Conservation (phyloP, 2,888 invertebrate genomes). For the Malthinus flaveolus region DNA sequence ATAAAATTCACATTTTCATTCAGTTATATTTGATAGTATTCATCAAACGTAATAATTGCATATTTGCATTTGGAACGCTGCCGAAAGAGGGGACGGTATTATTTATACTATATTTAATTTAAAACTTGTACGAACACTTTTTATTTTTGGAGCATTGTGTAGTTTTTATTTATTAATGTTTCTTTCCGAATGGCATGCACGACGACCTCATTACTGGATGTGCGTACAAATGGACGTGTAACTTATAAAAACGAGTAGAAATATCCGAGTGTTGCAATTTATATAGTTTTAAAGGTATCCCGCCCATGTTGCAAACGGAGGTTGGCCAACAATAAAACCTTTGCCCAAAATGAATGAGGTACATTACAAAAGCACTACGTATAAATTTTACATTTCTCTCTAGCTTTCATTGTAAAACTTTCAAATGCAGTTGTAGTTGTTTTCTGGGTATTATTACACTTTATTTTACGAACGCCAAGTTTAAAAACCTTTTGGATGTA, state of each 20-base stretch:
- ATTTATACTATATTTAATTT: too few species aligned
- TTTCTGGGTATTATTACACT: background rate
- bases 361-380: constrained; percentile 29
- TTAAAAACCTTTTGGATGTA: too few species aligned
- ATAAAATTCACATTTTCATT: constrained; percentile 11
- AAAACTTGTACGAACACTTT: too few species aligned
- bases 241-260: too few species aligned
- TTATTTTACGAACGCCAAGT: too few species aligned
- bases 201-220: too few species aligned
- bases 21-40: constrained; percentile 9
- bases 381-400: constrained; percentile 24
- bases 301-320: constrained; percentile 44
- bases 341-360: constrained; percentile 48
- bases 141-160: too few species aligned
- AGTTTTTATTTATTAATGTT: too few species aligned
- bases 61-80: too few species aligned
- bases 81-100: too few species aligned
- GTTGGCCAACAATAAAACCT: constrained; percentile 49
- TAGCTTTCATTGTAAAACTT: constrained; percentile 15
- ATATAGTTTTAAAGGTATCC: constrained; percentile 42
- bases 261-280: constrained; percentile 28
- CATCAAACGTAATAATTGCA: background rate
- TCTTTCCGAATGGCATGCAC: too few species aligned
- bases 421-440: constrained; percentile 10
- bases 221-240: too few species aligned